phyloP scores from a whole-genome alignment of 2,113 vertebrate genomes.

The Zosterops pallidus region DNA sequence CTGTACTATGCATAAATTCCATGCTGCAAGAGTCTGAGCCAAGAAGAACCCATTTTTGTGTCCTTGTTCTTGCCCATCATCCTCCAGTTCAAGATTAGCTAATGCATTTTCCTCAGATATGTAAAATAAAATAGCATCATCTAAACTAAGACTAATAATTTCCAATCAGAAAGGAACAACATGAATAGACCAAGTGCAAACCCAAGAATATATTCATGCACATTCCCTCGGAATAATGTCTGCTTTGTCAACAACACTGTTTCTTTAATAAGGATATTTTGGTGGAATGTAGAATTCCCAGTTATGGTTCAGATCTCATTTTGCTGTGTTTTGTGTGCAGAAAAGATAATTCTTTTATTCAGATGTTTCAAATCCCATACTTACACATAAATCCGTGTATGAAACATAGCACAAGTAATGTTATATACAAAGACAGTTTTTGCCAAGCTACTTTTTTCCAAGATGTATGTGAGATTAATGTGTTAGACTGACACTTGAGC shows the following conservation, averaged over 20 bases:
- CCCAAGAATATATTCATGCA: background rate
- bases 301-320: background rate
- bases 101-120: background rate
- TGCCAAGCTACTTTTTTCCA: background rate
- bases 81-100: background rate
- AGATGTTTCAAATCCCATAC: background rate
- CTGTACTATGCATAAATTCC: background rate
- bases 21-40: background rate
- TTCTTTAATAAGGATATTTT: background rate
- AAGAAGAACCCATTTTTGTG: background rate
- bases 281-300: background rate
- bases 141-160: background rate
- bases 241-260: background rate
- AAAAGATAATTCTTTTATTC: background rate
- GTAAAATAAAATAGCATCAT: background rate
- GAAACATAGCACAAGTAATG: background rate
- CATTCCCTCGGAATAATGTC: background rate
- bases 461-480: background rate
- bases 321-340: background rate
- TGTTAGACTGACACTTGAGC: constrained; percentile 6
- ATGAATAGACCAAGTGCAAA: background rate
- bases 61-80: background rate
- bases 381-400: background rate
- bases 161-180: background rate
- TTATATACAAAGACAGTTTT: background rate